Evolutionary conservation across 2,888 invertebrate genomes (phyloP).

Genomic region (Scelioninae gen. 1): DNA sequence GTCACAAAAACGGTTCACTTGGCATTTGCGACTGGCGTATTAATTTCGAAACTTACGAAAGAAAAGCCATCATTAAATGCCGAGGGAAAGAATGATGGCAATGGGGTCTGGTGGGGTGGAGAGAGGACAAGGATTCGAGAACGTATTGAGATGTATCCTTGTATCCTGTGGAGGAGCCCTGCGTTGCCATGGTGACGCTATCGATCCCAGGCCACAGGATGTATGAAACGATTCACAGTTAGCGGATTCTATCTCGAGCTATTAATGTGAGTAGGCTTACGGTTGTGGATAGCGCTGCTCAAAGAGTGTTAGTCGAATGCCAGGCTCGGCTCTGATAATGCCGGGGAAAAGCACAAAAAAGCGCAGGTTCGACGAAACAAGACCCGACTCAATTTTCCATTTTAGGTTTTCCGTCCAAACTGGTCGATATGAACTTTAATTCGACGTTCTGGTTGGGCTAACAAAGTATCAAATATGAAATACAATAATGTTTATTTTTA

Average conservation of each 20-base stretch:
- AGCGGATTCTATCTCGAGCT: constrained; percentile 78
- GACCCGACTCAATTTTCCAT: no score
- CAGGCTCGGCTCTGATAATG: constrained; percentile 51
- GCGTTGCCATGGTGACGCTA: constrained; percentile 82
- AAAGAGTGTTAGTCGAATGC: constrained; percentile 63
- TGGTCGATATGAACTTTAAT: no score
- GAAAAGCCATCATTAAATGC: constrained; percentile 64
- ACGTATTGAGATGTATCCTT: constrained; percentile 72
- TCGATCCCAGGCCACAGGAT: constrained; percentile 81
- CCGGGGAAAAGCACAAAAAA: constrained; percentile 35
- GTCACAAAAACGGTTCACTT: constrained; percentile 16
- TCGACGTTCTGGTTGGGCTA: no score
- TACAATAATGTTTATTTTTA: no score
- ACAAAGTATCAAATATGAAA: no score
- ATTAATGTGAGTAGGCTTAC: constrained; percentile 74
- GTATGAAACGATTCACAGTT: constrained; percentile 80
- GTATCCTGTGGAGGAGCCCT: constrained; percentile 73
- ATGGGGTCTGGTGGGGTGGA: constrained; percentile 5
- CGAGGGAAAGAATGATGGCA: constrained; percentile 53
- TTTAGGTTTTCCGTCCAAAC: no score
- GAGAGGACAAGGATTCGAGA: constrained; percentile 60
- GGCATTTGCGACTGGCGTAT: constrained; percentile 39
- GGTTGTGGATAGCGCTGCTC: constrained; percentile 67
- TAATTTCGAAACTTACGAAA: constrained; percentile 63
- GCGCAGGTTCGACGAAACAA: constrained; percentile 16